These are phyloP conservation scores for Patagioenas fasciata DNA, from an alignment of 2,113 vertebrate species.

Conservation along the genomic window DNA sequence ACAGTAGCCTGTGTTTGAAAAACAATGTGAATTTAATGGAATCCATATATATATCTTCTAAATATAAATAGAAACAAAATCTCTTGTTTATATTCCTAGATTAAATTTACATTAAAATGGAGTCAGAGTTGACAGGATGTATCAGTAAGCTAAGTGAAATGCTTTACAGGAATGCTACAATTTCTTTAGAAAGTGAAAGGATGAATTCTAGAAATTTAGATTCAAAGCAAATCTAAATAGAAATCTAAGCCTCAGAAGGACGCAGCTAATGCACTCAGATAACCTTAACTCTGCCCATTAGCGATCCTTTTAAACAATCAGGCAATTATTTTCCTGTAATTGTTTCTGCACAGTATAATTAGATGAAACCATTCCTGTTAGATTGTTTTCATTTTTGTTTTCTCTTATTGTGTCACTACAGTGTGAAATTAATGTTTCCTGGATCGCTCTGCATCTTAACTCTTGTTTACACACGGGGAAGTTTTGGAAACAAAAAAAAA, in stretches of 20 bases:
- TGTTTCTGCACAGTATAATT: conserved; percentile 52
- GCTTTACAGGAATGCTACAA: background rate
- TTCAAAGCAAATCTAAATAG: conserved; percentile 51
- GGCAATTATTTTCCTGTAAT: conserved; percentile 61
- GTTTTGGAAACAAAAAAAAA: background rate
- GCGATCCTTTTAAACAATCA: conserved; percentile 57
- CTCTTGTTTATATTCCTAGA: background rate
- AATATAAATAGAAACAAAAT: background rate
- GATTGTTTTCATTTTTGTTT: conserved; percentile 59
- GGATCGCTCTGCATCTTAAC: background rate
- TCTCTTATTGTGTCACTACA: background rate
- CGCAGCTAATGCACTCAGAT: conserved; percentile 26
- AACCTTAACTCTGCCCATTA: conserved; percentile 58
- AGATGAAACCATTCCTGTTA: conserved; percentile 40
- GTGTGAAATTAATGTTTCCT: conserved; percentile 50
- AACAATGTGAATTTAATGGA: background rate
- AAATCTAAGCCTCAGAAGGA: conserved; percentile 48
- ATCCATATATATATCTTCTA: background rate
- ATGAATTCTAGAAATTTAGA: conserved; percentile 58
- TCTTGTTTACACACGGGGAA: conserved; percentile 34
- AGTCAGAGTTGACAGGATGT: background rate
- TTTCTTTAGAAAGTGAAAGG: background rate
- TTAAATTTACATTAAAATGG: conserved; percentile 18
- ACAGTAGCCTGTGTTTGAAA: background rate
- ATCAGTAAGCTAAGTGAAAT: background rate